phyloP scores from a whole-genome alignment of 2,113 vertebrate species.

The Xenopus borealis region DNA sequence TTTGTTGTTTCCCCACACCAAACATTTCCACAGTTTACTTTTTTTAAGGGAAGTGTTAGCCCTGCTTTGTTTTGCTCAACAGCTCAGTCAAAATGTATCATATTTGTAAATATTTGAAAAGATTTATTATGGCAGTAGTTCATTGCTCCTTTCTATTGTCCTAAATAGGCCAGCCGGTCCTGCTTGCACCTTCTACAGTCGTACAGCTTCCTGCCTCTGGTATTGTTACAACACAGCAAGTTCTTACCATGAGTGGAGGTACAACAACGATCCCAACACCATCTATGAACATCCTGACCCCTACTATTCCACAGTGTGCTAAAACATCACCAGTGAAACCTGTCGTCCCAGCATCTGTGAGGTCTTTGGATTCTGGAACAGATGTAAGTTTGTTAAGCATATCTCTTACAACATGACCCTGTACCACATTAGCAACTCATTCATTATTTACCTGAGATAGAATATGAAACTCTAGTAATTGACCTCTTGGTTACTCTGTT shows the following conservation, averaged over 20 bases:
- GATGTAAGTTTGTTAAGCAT: constrained; percentile 65
- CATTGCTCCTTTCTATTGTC: not conserved
- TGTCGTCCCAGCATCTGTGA: constrained; percentile 50
- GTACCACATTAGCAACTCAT: too few relatives aligned
- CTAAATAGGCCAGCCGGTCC: constrained; percentile 67
- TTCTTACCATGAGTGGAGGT: constrained; percentile 62
- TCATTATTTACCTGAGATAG: too few relatives aligned
- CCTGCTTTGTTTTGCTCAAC: too few relatives aligned
- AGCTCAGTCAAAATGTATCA: too few relatives aligned
- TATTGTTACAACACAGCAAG: constrained; percentile 60
- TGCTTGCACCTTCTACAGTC: constrained; percentile 76
- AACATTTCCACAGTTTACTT: too few relatives aligned
- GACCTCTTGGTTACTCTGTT: not conserved
- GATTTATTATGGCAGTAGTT: not conserved
- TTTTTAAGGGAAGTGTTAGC: too few relatives aligned
- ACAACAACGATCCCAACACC: constrained; percentile 65
- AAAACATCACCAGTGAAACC: constrained; percentile 57
- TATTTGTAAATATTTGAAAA: not conserved
- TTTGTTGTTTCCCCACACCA: too few relatives aligned
- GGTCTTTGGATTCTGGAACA: constrained; percentile 34
- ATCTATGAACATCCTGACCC: constrained; percentile 58
- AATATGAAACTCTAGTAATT: too few relatives aligned
- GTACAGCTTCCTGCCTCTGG: constrained; percentile 77
- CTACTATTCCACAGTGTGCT: constrained; percentile 45
- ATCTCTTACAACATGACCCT: not conserved